These are phyloP conservation scores for Egretta garzetta DNA, from an alignment of 2,113 vertebrate genomes.

Conservation along the genomic window DNA sequence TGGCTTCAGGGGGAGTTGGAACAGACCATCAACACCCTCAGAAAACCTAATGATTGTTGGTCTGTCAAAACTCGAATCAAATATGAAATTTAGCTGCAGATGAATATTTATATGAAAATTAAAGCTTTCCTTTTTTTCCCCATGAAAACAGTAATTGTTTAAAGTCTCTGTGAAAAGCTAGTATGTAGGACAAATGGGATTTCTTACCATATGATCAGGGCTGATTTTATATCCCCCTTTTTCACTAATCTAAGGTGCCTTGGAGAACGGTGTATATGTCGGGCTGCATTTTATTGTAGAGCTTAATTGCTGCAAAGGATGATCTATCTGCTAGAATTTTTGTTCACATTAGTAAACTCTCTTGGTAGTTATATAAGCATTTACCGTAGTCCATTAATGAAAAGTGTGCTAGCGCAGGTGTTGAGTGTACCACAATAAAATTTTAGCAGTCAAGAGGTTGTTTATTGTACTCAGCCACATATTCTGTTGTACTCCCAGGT, in stretches of 20 bases:
- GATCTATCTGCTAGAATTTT: conserved; percentile 22
- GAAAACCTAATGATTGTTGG: neutral
- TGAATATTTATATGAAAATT: neutral
- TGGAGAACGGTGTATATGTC: neutral
- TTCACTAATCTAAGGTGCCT: neutral
- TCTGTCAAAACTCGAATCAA: neutral
- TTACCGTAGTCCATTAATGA: conserved; percentile 44
- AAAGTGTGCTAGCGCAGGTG: conserved; percentile 40
- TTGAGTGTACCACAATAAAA: conserved; percentile 39
- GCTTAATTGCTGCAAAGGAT: conserved; percentile 44
- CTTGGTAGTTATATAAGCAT: conserved; percentile 50
- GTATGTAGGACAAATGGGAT: neutral
- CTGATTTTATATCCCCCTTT: neutral
- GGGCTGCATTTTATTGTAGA: neutral
- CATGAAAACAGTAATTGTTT: neutral
- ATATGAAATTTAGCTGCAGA: neutral
- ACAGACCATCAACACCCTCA: neutral
- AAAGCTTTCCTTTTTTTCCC: neutral
- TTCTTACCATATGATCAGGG: neutral
- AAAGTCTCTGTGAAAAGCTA: neutral
- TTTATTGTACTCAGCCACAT: conserved; percentile 22
- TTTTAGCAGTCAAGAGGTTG: neutral
- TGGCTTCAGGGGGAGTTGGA: neutral
- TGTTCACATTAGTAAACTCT: conserved; percentile 39
- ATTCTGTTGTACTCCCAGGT: neutral